phyloP scores from a whole-genome alignment of 30 jellyfish, hydroid and myxozoan species.

The Rhopilema esculentum region DNA sequence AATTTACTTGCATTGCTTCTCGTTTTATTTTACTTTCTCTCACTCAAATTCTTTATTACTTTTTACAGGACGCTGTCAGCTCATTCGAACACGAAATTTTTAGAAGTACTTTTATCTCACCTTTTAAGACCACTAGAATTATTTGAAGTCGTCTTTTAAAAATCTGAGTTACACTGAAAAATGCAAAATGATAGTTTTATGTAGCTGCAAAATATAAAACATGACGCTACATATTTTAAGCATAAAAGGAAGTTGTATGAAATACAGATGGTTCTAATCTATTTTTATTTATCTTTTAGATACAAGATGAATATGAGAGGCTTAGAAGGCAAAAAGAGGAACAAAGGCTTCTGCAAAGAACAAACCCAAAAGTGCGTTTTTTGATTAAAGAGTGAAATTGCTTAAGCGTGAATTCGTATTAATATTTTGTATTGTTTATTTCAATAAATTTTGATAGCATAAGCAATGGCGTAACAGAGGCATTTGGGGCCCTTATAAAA shows the following conservation, averaged over 20 bases:
- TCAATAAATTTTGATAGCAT: too few relatives aligned
- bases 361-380: slow-evolving; percentile 89
- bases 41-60: not conserved
- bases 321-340: slow-evolving; percentile 86
- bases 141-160: too few relatives aligned
- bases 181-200: too few relatives aligned
- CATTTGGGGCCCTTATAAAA: too few relatives aligned
- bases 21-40: not conserved
- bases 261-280: not conserved
- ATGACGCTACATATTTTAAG: too few relatives aligned
- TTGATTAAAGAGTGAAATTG: not conserved
- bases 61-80: not conserved
- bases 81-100: not conserved
- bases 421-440: too few relatives aligned
- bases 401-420: too few relatives aligned
- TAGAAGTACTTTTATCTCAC: too few relatives aligned
- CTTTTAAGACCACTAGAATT: too few relatives aligned
- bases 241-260: not conserved
- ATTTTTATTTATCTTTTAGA: slow-evolving; percentile 34
- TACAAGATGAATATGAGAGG: slow-evolving; percentile 93
- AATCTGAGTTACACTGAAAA: too few relatives aligned
- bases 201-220: too few relatives aligned
- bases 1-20: not conserved
- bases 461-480: too few relatives aligned
- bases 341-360: slow-evolving; percentile 78